Conservation (phyloP, 2,113 vertebrate genomes). For the Dromiciops gliroides region DNA sequence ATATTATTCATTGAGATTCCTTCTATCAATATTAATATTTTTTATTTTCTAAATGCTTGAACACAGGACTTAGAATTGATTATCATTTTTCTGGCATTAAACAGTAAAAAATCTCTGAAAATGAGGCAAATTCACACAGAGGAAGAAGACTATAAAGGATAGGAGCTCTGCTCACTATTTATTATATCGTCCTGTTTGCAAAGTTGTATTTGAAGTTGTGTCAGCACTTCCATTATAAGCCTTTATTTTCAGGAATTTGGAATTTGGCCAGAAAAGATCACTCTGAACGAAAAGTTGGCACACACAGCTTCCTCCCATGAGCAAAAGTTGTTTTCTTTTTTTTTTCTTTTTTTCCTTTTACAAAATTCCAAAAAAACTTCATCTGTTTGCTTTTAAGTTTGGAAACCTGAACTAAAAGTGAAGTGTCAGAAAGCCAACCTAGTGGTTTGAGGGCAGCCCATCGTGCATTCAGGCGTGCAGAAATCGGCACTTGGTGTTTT, state of each 20-base stretch:
- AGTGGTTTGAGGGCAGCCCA: constrained; percentile 74
- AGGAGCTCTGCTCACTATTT: constrained; percentile 39
- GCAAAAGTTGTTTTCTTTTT: constrained; percentile 76
- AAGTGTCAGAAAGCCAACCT: constrained; percentile 62
- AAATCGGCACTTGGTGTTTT: constrained; percentile 62
- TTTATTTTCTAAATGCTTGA: constrained; percentile 15
- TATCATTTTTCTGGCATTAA: constrained; percentile 44
- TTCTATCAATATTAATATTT: constrained; percentile 36
- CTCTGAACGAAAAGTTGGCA: constrained; percentile 73
- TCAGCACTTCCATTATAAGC: constrained; percentile 69
- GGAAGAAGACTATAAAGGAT: constrained; percentile 36
- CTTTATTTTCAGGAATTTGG: constrained; percentile 69
- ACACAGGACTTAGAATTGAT: constrained; percentile 39
- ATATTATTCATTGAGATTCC: constrained; percentile 48
- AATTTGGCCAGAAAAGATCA: constrained; percentile 66
- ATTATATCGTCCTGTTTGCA: constrained; percentile 47
- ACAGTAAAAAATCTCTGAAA: constrained; percentile 4
- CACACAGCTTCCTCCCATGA: constrained; percentile 74
- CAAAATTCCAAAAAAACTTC: constrained; percentile 75
- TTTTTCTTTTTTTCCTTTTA: constrained; percentile 20
- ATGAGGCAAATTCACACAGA: constrained; percentile 33
- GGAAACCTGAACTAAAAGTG: constrained; percentile 72
- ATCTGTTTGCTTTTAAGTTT: constrained; percentile 81
- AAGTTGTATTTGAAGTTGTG: constrained; percentile 51
- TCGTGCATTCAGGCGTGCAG: constrained; percentile 76